Conservation (phyloP, 2,797 vertebrate species). For the Syngnathus rostellatus region DNA sequence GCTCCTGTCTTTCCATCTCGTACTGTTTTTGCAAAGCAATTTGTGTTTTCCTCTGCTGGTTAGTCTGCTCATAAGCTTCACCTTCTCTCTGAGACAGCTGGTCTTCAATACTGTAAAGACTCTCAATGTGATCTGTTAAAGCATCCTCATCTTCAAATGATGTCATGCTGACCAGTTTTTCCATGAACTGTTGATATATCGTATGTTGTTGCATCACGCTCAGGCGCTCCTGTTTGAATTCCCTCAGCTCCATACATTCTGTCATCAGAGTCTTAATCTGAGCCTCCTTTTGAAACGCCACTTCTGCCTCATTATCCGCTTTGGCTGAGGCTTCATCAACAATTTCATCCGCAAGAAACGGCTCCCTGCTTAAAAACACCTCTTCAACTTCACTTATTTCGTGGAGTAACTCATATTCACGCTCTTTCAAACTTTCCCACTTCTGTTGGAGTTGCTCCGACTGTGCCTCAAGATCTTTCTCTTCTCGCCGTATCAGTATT, state of each 20-base stretch:
- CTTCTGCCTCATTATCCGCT: background rate
- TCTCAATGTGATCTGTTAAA: conserved; percentile 3
- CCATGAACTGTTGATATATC: conserved; percentile 5
- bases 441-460: background rate
- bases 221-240: background rate
- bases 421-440: background rate
- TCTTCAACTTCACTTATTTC: background rate
- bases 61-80: conserved; percentile 6
- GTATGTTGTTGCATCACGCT: background rate
- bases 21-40: conserved; percentile 1
- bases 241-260: background rate
- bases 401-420: background rate
- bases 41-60: conserved; percentile 9
- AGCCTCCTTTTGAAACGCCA: background rate
- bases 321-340: background rate
- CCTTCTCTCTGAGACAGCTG: conserved; percentile 6
- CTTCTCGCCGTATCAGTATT: conserved; percentile 1
- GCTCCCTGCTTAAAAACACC: conserved; percentile 1
- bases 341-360: background rate
- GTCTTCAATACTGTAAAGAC: conserved; percentile 3
- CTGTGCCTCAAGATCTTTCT: conserved; percentile 5
- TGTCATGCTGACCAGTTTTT: conserved; percentile 2
- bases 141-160: conserved; percentile 4
- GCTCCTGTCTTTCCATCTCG: conserved; percentile 3
- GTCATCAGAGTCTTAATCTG: background rate